Base-by-base conservation (phyloP, 2,888 invertebrate species). In the Stegophylla sp. region DNA sequence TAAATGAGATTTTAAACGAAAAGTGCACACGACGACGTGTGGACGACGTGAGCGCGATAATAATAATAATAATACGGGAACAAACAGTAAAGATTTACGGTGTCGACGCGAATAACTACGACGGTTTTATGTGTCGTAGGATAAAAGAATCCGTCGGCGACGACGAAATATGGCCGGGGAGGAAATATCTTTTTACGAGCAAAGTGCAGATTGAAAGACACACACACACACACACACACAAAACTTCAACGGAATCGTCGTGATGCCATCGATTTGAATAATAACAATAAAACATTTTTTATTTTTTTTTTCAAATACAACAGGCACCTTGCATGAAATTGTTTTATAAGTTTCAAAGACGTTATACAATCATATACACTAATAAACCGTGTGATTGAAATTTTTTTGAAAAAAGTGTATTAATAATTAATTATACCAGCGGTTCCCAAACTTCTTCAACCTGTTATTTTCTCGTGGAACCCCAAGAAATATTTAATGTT, bases 121-220 rank as follows among this genome's bases (percentile, higher is more conserved):
- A n/a, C 20, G 28, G 48, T 74, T 63, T 51, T 63, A 73, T 7
- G 23, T 34, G 51, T 3, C n/a, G 26, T 4, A 59, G n/a, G 48
- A 34, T 13, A 51, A 63, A 23, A 63, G 15, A 45, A 61, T 45
- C 43, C 56, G 5, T 59, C 72, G 26, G 43, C n/a, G n/a, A 72
- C 43, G 17, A 63, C 28, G 28, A 28, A n/a, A n/a, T n/a, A 41
- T 20, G 34, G 34, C 3, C 34, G 34, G 34, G 34, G 34, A 15
- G 20, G 48, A 74, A 51, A 63, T 63, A 63, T 69, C 53, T 64
- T 75, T 75, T 75, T 75, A 64, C 51, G 41, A 64, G 63, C 4
- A 51, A 63, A 41, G 64, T 64, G n/a, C n/a, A n/a, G 63, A 74
- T 63, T 48, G 74, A 64, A 64, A 63, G 34, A 4, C 17, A 10